phyloP scores from a whole-genome alignment of 2,113 vertebrate genomes.

The Lagopus muta region DNA sequence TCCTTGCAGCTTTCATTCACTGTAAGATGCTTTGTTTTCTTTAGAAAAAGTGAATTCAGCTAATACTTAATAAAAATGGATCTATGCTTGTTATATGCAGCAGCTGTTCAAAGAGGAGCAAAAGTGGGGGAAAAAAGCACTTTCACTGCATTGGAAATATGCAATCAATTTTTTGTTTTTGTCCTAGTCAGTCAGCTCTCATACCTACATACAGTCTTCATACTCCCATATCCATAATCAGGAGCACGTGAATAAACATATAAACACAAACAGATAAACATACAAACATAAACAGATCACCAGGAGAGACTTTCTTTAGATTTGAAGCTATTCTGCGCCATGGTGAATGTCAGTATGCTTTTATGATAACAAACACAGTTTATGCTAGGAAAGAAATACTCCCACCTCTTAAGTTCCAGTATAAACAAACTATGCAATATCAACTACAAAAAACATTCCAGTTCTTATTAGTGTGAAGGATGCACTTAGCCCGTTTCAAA shows the following conservation, averaged over 20 bases:
- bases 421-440: not conserved
- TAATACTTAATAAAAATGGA: slow-evolving; percentile 11
- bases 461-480: not conserved
- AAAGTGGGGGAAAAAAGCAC: not conserved
- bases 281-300: not conserved
- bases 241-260: not conserved
- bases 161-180: not conserved
- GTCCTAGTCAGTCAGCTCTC: not conserved
- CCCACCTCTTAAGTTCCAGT: not conserved
- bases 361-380: not conserved
- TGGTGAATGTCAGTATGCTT: not conserved
- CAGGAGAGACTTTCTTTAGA: not conserved
- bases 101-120: not conserved
- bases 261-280: not conserved
- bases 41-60: slow-evolving; percentile 16
- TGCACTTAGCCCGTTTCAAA: not conserved
- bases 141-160: not conserved
- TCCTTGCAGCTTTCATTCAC: not conserved
- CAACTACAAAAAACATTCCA: not conserved
- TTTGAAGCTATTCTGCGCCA: not conserved
- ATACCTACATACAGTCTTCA: not conserved
- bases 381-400: not conserved
- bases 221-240: not conserved
- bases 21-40: not conserved
- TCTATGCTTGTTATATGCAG: not conserved